These are phyloP conservation scores for Patella ulyssiponensis DNA, from an alignment of 2,888 invertebrate genomes.

Conservation along the genomic window DNA sequence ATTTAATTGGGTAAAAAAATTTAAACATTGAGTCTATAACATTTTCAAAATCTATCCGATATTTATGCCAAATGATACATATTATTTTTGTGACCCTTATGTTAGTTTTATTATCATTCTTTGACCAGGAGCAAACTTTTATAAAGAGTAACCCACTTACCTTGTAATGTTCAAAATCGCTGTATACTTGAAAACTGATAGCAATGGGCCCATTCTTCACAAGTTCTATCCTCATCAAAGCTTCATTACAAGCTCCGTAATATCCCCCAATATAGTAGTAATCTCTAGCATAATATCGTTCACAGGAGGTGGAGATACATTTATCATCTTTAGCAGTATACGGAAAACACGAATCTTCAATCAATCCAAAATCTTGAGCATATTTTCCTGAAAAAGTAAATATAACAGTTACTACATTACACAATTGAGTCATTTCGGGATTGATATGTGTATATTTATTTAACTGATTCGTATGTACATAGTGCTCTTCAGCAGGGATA, in stretches of 20 bases:
- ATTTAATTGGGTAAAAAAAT: too few species aligned
- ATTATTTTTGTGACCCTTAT: too few species aligned
- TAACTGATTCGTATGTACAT: too few species aligned
- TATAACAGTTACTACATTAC: too few species aligned
- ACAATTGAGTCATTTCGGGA: too few species aligned
- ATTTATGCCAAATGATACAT: too few species aligned
- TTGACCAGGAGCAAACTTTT: too few species aligned
- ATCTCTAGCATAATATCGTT: constrained; percentile 69
- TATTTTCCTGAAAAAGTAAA: constrained; percentile 52
- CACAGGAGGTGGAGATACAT: constrained; percentile 67
- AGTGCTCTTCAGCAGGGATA: too few species aligned
- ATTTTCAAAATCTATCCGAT: too few species aligned
- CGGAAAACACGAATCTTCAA: constrained; percentile 72
- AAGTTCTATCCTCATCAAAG: constrained; percentile 71
- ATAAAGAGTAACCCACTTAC: constrained; percentile 15
- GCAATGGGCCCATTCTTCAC: constrained; percentile 72
- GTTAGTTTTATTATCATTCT: too few species aligned
- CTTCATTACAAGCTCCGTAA: constrained; percentile 73
- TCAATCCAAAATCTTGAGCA: constrained; percentile 70
- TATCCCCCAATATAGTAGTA: constrained; percentile 74
- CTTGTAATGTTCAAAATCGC: constrained; percentile 66
- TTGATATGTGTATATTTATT: too few species aligned
- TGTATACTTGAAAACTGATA: constrained; percentile 73
- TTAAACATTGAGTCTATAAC: too few species aligned
- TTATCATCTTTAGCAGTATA: constrained; percentile 67